Base-by-base conservation (phyloP, 2,113 vertebrate genomes). In the Hippocampus comes region DNA sequence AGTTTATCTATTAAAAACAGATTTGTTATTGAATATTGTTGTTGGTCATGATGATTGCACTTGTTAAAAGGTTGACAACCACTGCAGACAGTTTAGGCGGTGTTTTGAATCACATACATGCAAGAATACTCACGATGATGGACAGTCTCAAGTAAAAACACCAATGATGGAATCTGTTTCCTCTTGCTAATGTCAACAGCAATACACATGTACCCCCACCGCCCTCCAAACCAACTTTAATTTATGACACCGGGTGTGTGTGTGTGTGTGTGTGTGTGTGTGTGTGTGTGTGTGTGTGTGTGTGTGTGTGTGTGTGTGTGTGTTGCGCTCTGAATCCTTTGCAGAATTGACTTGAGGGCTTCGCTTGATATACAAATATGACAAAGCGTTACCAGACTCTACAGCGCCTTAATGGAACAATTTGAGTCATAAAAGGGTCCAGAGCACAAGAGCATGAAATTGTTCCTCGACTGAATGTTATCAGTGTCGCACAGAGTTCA, bases 401-500 rank as follows among this genome's bases (percentile, higher is more conserved):
- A 63, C 75, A 87, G 74, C 53, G 79, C 80, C 87, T 81, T 83
- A 78, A 79, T 89, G 78, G 84, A 90, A 88, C 87, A 87, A 88
- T 89, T 88, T 81, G 81, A 86, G 78, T 83, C 80, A 75, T 83
- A 86, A 84, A 88, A 87, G 83, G 0, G 12, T 27, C 70, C 74
- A 43, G 67, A 77, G 83, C 64, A 75, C 73, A 27, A 74, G 78
- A 84, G 84, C 84, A 74, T 90, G 78, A 90, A 90, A 89, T 86
- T 81, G 84, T 88, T 85, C 67, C 78, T 81, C 14, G 12, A 81
- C 86, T 89, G 76, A 86, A 85, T 89, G 85, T 91, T 91, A 91
- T 90, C 90, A 88, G 89, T 86, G 86, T 84, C 89, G 84, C 66
- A 43, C 82, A 88, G 84, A 91, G 88, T 88, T 90, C 88, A 88